phyloP scores from a whole-genome alignment of 2,113 vertebrate genomes.

The Thunnus thynnus region DNA sequence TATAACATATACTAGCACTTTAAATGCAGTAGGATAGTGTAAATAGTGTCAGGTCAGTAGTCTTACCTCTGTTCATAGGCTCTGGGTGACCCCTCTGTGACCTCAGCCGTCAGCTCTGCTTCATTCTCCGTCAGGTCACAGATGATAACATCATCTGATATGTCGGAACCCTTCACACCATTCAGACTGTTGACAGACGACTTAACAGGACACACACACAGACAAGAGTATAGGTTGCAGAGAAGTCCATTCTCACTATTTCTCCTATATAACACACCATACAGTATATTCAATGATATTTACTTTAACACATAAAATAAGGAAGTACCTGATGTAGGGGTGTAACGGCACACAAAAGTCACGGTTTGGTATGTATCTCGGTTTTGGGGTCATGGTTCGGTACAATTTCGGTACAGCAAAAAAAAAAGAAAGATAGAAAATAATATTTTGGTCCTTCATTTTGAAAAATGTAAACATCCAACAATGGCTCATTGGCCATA shows the following conservation, averaged over 20 bases:
- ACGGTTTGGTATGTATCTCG: too few species aligned
- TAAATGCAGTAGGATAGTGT: too few species aligned
- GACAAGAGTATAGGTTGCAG: background rate
- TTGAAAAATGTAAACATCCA: too few species aligned
- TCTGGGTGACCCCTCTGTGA: constrained; percentile 75
- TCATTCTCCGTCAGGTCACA: constrained; percentile 91
- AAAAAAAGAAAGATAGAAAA: too few species aligned
- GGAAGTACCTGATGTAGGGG: background rate
- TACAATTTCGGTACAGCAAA: too few species aligned
- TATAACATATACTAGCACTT: background rate
- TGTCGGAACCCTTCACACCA: constrained; percentile 86
- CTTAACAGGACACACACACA: constrained; percentile 42
- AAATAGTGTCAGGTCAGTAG: background rate
- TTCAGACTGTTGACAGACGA: constrained; percentile 70
- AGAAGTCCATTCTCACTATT: background rate
- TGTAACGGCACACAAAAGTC: too few species aligned
- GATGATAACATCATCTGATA: constrained; percentile 94
- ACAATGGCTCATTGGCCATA: too few species aligned
- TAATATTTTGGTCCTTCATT: too few species aligned
- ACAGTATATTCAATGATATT: background rate
- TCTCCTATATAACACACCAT: background rate
- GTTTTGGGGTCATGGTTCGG: too few species aligned
- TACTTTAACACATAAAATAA: background rate
- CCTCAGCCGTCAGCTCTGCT: constrained; percentile 67
- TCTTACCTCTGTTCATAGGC: constrained; percentile 75